These are phyloP conservation scores for Muscicapa striata DNA, from an alignment of 2,797 vertebrate genomes.

Conservation along the genomic window DNA sequence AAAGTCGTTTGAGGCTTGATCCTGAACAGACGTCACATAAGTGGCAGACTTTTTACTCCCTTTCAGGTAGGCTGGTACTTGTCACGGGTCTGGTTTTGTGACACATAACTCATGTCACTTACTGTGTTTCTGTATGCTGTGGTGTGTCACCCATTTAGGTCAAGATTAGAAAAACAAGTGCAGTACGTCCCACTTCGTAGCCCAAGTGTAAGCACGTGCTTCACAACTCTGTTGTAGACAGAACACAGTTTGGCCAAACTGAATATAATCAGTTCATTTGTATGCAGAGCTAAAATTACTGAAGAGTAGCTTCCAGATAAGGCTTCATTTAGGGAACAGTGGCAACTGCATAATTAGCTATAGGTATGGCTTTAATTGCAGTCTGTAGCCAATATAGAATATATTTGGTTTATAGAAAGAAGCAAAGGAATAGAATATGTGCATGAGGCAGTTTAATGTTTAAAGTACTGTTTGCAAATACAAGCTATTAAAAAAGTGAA, in stretches of 20 bases:
- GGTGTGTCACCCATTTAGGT: not conserved
- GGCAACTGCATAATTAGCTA: constrained; percentile 17
- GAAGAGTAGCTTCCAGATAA: not conserved
- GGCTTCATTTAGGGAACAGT: not conserved
- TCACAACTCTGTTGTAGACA: not conserved
- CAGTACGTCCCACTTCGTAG: accelerated
- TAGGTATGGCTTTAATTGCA: constrained; percentile 29
- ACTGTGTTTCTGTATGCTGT: accelerated
- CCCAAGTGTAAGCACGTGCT: not conserved
- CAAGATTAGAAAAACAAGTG: not conserved
- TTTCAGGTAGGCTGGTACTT: not conserved
- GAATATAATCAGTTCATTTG: constrained; percentile 8
- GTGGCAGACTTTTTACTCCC: not conserved
- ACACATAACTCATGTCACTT: not conserved
- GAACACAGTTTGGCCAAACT: not conserved
- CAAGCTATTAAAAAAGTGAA: constrained; percentile 18
- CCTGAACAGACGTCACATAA: accelerated
- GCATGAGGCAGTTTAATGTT: not conserved
- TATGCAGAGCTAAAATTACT: not conserved
- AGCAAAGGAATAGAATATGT: not conserved
- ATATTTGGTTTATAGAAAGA: not conserved
- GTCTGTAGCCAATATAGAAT: not conserved
- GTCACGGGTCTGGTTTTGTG: not conserved
- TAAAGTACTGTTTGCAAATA: constrained; percentile 39
- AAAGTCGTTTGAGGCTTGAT: not conserved